These are phyloP conservation scores for Zaprionus camerounensis DNA, from an alignment of 1,140 invertebrate genomes.

Conservation along the genomic window DNA sequence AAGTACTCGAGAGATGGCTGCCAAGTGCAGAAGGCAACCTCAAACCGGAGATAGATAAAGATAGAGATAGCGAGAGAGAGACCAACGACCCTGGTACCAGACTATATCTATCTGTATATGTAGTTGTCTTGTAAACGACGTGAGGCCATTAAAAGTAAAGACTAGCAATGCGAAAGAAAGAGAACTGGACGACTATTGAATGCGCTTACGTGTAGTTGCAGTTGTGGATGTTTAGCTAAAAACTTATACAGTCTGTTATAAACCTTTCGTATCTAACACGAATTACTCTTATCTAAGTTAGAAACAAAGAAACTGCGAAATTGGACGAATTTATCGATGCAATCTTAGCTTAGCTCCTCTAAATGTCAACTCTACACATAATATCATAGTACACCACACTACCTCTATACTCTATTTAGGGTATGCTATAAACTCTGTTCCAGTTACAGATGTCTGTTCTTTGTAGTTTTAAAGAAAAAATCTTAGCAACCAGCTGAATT, in stretches of 20 bases:
- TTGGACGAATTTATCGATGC: fast-evolving
- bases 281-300: too few species aligned
- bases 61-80: constrained; percentile 11
- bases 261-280: too few species aligned
- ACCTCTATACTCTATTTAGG: neutral
- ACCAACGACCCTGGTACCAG: constrained; percentile 61
- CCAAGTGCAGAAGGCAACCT: constrained; percentile 17
- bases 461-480: too few species aligned
- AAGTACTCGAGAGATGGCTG: constrained; percentile 7
- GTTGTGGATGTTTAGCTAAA: neutral
- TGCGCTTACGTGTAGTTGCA: neutral
- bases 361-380: neutral
- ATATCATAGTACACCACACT: neutral
- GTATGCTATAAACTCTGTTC: neutral
- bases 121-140: constrained; percentile 66
- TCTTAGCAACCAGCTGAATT: too few species aligned
- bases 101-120: constrained; percentile 37
- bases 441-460: too few species aligned
- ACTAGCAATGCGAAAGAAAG: constrained; percentile 23
- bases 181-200: neutral
- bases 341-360: neutral
- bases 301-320: too few species aligned
- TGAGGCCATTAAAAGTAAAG: constrained; percentile 57
- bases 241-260: neutral
- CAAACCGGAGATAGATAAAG: neutral